Base-by-base conservation (phyloP, 2,797 vertebrate genomes). In the Melanotaenia trifasciata region DNA sequence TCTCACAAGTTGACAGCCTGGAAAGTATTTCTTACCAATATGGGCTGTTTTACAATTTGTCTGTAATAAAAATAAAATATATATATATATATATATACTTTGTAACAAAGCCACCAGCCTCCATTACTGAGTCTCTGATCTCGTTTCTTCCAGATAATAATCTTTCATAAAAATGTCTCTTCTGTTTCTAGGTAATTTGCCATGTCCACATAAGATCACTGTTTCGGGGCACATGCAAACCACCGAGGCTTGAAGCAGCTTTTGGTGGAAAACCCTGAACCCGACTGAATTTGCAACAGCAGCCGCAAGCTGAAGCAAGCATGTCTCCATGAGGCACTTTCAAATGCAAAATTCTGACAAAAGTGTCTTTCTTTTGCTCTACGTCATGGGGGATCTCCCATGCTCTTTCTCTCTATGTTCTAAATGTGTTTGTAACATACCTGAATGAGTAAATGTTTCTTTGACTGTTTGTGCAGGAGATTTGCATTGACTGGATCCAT, bases 241-340 rank as follows among this genome's bases (percentile, higher is more conserved):
- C 76, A 81, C 20, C 53, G 67, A 80, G 30, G 64, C 58, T 70
- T 69, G 67, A 87, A 70, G 51, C 58, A 43, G 75, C 73, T 76
- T 76, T 72, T 28, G 61, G 33, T 60, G 72, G 51, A 72, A 81
- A 78, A 76, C 38, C 32, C 74, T 64, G 24, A 24, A 26, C 22
- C n/a, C 26, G 10, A 3, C 9, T 53, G 57, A 79, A 57, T 43
- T 56, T 32, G 8, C 47, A 56, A 30, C 12, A 35, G 70, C 63
- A 77, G 79, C 57, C 60, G 62, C 54, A 72, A 81, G 88, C 50
- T 61, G 74, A 69, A 89, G 86, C 65, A 28, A 64, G 28, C 63
- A 33, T 63, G 67, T 79, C 88, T 83, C 76, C 4, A 24, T 18
- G 60, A 81, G 33, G 65, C 60, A 74, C 51, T 87, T 85, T 82